These are phyloP conservation scores for Hydra vulgaris DNA, from an alignment of 30 jellyfish, hydroid and myxozoan genomes.

Conservation along the genomic window DNA sequence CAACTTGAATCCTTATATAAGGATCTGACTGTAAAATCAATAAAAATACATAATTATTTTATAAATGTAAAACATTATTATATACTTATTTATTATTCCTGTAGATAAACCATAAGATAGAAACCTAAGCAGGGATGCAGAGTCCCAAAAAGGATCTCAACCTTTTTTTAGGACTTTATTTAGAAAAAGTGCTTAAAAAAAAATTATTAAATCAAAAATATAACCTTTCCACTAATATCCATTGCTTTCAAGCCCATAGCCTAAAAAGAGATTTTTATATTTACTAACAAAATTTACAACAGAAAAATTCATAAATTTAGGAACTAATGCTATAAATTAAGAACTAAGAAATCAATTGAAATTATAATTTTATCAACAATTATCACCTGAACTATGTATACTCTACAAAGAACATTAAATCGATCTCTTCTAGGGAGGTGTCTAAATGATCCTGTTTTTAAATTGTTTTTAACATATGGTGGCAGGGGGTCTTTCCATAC, in stretches of 20 bases:
- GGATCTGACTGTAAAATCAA: background rate
- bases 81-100: too few species aligned
- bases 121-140: too few species aligned
- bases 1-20: background rate
- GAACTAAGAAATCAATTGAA: too few species aligned
- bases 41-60: background rate
- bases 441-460: slow-evolving; percentile 72
- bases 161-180: background rate
- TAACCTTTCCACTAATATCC: background rate
- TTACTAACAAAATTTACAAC: background rate
- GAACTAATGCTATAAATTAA: too few species aligned
- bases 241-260: background rate
- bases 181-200: slow-evolving; percentile 10
- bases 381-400: background rate
- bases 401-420: slow-evolving; percentile 64
- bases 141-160: too few species aligned
- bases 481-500: slow-evolving; percentile 98
- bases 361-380: too few species aligned
- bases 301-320: too few species aligned
- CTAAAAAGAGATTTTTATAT: background rate
- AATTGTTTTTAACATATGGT: slow-evolving; percentile 47
- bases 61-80: too few species aligned
- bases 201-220: background rate
- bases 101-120: too few species aligned
- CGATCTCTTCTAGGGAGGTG: slow-evolving; percentile 89